Base-by-base conservation (phyloP, 2,888 invertebrate species). In the Plemyria rubiginata region DNA sequence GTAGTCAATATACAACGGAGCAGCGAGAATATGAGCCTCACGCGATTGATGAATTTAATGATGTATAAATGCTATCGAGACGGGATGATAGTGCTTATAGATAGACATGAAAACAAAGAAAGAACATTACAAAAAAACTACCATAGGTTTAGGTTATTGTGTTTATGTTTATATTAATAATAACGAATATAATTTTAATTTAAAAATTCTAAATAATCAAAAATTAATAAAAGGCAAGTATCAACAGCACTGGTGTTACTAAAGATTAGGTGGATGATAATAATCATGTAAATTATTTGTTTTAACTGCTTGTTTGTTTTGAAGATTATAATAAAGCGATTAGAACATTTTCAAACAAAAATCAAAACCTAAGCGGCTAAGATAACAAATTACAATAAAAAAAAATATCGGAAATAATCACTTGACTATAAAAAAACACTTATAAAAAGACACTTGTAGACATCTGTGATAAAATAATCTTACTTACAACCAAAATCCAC, bases 401-500 rank as follows among this genome's bases (percentile, higher is more conserved):
- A n/a, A 22, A 22, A 22, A 1, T 22, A 22, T 22, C 22, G 1
- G 3, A 22, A 22, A 22, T 22, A 22, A 22, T 22, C 22, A 22
- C 22, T 22, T 22, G 22, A 22, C 22, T 22, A 22, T 22, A 22
- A 22, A 22, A 22, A 22, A 22, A 22, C 3, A 22, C 15, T 45
- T 16, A 45, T 4, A 16, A 28, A 45, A 38, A 38, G 36, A 11
- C 9, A 11, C 36, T 11, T 38, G 36, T 38, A 38, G 11, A 9
- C 36, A 8, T n/a, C n/a, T 11, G 0, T 11, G 3, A 48, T n/a
- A 55, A 64, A 41, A 49, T 32, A 59, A 54, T 43, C 32, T 50
- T 50, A 81, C 83, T 82, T 72, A 60, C 64, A 43, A 64, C 53
- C 43, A 64, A 53, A 29, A 80, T 77, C 78, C 78, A 78, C 48